phyloP scores from a whole-genome alignment of 2,888 invertebrate species.

The Eilema griseolum region DNA sequence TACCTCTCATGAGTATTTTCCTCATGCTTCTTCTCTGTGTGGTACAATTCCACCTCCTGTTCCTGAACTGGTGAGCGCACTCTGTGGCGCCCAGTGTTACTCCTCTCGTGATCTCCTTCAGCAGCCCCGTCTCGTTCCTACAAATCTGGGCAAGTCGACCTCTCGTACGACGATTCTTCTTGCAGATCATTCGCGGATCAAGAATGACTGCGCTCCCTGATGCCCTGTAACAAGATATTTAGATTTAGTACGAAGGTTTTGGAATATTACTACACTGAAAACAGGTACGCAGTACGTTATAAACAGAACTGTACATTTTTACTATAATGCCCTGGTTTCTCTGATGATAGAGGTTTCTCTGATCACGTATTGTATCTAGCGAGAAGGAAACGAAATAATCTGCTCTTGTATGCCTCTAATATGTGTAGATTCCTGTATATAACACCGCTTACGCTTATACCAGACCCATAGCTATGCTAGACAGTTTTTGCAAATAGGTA shows the following conservation, averaged over 20 bases:
- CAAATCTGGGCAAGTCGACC: conserved; percentile 94
- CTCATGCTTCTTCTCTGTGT: conserved; percentile 92
- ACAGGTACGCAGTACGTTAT: no score
- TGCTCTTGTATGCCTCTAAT: neutral
- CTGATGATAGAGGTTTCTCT: no score
- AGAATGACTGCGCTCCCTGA: conserved; percentile 94
- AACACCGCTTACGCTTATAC: neutral
- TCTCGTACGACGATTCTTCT: conserved; percentile 92
- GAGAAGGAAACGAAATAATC: no score
- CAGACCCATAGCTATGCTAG: neutral
- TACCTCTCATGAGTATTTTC: conserved; percentile 95
- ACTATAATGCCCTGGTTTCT: no score
- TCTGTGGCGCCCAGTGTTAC: conserved; percentile 94
- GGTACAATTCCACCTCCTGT: conserved; percentile 96
- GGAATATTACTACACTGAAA: no score
- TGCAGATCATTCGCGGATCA: conserved; percentile 96
- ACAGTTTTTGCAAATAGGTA: neutral
- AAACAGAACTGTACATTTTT: no score
- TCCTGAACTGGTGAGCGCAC: conserved; percentile 95
- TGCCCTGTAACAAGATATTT: conserved; percentile 86
- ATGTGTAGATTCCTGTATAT: neutral
- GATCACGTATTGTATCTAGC: no score
- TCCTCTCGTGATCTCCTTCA: conserved; percentile 94
- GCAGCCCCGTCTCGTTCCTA: conserved; percentile 92
- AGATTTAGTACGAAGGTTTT: neutral